Conservation (phyloP, 2,113 vertebrate genomes). For the Mormoops blainvillei region DNA sequence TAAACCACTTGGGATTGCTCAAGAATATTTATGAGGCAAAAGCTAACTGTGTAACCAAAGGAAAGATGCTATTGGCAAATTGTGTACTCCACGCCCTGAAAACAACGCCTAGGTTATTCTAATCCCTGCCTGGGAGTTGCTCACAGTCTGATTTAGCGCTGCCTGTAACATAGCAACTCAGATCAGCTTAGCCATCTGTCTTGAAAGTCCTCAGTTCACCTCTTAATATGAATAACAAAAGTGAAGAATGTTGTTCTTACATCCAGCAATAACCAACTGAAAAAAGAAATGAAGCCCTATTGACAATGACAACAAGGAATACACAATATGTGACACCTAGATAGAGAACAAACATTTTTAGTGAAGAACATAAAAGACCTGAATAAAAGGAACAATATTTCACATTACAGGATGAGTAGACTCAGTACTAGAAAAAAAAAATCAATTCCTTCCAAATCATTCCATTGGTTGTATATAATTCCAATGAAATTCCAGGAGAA, state of each 20-base stretch:
- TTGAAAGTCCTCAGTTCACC: conserved; percentile 4
- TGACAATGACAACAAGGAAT: not conserved
- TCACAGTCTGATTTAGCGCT: not conserved
- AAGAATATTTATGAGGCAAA: not conserved
- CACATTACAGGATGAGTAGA: not conserved
- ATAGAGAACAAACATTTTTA: not conserved
- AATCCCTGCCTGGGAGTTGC: not conserved
- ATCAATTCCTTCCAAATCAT: not conserved
- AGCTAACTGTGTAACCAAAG: not conserved
- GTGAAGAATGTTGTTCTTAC: not conserved
- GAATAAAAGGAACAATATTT: not conserved
- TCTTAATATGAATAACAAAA: not conserved
- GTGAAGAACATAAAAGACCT: not conserved
- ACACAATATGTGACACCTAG: not conserved
- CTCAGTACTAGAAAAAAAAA: not conserved
- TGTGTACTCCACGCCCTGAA: not conserved
- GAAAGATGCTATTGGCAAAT: not conserved
- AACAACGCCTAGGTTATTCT: not conserved
- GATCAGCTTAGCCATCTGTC: conserved; percentile 35
- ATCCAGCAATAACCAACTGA: not conserved
- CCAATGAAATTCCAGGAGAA: not conserved
- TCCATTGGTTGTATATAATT: not conserved
- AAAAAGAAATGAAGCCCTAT: not conserved
- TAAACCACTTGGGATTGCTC: not conserved
- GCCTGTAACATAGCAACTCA: conserved; percentile 31